Evolutionary conservation across 2,888 invertebrate species (phyloP), one percentile per base, ranked within the genome.

Genomic region (Geophilus truncorum): DNA sequence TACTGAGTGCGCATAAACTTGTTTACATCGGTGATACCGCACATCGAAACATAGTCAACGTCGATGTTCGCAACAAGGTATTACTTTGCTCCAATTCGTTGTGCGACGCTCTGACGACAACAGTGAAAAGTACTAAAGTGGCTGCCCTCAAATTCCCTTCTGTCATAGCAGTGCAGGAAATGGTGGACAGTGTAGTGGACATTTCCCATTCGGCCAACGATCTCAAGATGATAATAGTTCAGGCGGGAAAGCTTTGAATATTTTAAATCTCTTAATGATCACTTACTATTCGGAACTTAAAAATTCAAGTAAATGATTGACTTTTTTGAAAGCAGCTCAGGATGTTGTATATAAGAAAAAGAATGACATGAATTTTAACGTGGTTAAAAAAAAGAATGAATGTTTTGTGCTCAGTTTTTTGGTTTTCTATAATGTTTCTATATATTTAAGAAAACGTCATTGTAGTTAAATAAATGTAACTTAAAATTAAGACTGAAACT

Each of bases 11-110:
- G 30, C 97, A 97, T 86, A 93, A 96, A 86, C 90, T 98, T 85
- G 95, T 98, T 23, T 94, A 95, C 86, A 96, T 97, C 82, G 97
- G 97, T 79, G 97, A 98, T 88, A 95, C 94, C 78, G 93, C 97
- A 32, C 93, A 96, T 86, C 91, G 94, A 84, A 95, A 95, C 87
- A 91, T 96, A 70, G 90, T 91, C 32, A 91, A 93, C 85, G 90
- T 91, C 80, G 92, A 93, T 83, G 88, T 95, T 77, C 92, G 93
- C 85, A 90, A 92, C 77, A 90, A 92, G 85, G 91, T 94, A 51
- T 87, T 93, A 77, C 90, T 92, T 83, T 93, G 92, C 86, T 92
- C 94, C 15, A 94, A 95, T 86, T 91, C 92, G 0, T 87, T 96
- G 51, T 93, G 93, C 32, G 94, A 94, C 85, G 93, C 93, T 0